Conservation (phyloP, 2,797 vertebrate species). For the Pangasius macronema region DNA sequence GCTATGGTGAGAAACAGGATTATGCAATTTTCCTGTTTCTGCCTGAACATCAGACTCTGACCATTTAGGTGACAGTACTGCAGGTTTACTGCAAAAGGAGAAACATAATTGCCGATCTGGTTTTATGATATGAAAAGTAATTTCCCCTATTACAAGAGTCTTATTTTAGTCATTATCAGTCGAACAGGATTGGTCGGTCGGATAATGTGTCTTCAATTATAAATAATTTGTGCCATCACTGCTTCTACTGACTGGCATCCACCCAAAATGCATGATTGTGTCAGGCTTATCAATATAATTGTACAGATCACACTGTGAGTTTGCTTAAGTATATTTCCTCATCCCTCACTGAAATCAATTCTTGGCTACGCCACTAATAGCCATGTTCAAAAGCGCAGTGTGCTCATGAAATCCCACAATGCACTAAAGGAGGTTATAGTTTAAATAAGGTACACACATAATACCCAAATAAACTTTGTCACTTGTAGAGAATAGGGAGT, state of each 20-base stretch:
- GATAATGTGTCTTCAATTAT: not conserved
- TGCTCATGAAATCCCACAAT: not conserved
- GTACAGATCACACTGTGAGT: not conserved
- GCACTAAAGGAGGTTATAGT: not conserved
- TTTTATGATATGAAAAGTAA: not conserved
- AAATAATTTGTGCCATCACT: not conserved
- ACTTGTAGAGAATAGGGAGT: not conserved
- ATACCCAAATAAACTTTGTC: not conserved
- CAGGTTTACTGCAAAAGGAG: not conserved
- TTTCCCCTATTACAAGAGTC: not conserved
- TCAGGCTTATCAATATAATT: not conserved
- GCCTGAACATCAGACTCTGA: no score
- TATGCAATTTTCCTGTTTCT: not conserved
- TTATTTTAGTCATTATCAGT: not conserved
- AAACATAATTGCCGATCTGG: not conserved
- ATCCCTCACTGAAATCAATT: not conserved
- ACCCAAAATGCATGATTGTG: not conserved
- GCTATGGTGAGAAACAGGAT: not conserved
- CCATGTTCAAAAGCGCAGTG: not conserved
- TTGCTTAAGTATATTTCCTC: not conserved
- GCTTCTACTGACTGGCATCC: not conserved
- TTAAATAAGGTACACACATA: slow-evolving; percentile 19
- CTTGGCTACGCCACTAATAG: not conserved
- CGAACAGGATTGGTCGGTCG: not conserved
- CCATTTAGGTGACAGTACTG: not conserved